phyloP scores from a whole-genome alignment of 1,140 invertebrate species.

The Neodiprion virginianus region DNA sequence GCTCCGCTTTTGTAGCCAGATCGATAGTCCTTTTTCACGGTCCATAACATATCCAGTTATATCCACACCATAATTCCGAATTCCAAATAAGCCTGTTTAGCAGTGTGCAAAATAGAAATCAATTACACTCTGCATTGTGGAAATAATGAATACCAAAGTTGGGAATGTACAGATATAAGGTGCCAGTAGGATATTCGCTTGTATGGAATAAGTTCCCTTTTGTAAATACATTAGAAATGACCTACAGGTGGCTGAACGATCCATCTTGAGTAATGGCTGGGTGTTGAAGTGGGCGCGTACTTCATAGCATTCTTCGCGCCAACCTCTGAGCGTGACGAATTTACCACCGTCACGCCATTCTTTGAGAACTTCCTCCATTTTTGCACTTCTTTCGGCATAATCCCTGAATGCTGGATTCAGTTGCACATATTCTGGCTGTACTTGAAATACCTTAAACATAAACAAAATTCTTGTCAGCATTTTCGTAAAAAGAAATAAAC shows the following conservation, averaged over 20 bases:
- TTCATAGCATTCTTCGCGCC: slow-evolving; percentile 93
- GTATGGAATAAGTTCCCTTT: slow-evolving; percentile 6
- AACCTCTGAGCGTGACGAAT: slow-evolving; percentile 80
- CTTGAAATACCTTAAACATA: slow-evolving; percentile 69
- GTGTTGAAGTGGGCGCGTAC: slow-evolving; percentile 76
- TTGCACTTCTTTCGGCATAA: slow-evolving; percentile 78
- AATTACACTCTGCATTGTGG: background rate
- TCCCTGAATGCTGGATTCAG: slow-evolving; percentile 85
- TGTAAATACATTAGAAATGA: slow-evolving; percentile 25
- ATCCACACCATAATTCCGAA: slow-evolving; percentile 92
- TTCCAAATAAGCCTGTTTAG: slow-evolving; percentile 80
- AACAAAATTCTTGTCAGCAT: background rate
- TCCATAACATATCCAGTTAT: slow-evolving; percentile 92
- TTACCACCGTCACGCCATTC: slow-evolving; percentile 69
- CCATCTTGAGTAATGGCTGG: slow-evolving; percentile 84
- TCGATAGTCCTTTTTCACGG: slow-evolving; percentile 82
- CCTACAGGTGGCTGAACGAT: slow-evolving; percentile 87
- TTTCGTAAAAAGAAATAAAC: background rate
- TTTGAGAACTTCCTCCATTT: slow-evolving; percentile 80
- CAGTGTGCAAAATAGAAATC: slow-evolving; percentile 21
- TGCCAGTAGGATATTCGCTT: background rate
- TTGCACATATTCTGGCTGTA: slow-evolving; percentile 75
- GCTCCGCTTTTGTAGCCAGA: slow-evolving; percentile 93
- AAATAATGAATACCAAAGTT: slow-evolving; percentile 13
- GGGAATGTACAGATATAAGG: background rate